Evolutionary conservation across 2,113 vertebrate species (phyloP), one percentile per base, ranked within the genome.

Genomic region (Cyanoderma ruficeps): DNA sequence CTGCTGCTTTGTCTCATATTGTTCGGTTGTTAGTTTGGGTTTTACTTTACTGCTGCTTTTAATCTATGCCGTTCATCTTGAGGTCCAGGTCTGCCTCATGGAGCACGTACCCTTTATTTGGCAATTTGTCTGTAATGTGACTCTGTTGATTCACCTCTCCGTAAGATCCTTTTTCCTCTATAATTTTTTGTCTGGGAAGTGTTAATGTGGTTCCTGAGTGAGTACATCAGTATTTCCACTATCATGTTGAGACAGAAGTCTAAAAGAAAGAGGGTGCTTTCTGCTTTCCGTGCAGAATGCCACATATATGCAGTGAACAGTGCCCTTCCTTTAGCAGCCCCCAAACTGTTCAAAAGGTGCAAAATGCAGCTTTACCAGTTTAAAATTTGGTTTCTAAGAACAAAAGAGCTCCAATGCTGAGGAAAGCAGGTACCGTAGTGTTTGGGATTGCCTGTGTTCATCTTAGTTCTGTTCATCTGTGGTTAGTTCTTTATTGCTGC

Each of bases 91-190:
- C 25, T 55, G 41, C 19, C n/a, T 69, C 30, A 22, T 35, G 20
- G 7, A 67, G 31, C 1, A 0, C 0, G 0, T 25, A 22, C 3
- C 7, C 57, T 69, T 74, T 69, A 57, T 59, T 76, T 83, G 21
- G 30, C 24, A 31, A 27, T 56, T 77, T 20, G 21, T 33, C 50
- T 35, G 44, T 65, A 24, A 9, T 3, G 4, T 6, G 13, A 46
- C 15, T 61, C 50, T 57, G 37, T 39, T 74, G 39, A n/a, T 55
- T 85, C 55, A 28, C 47, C 19, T 86, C 55, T 47, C 60, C 12
- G 1, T 16, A 70, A 61, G 12, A 27, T 80, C 14, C 35, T 37
- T 64, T 71, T 15, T 68, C 9, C 17, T 64, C 25, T 37, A 30
- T 31, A 4, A 3, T 71, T 46, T 56, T 47, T 81, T 42, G 21